Conservation (phyloP, 2,797 vertebrate genomes). For the Microctenopoma lineatum region DNA sequence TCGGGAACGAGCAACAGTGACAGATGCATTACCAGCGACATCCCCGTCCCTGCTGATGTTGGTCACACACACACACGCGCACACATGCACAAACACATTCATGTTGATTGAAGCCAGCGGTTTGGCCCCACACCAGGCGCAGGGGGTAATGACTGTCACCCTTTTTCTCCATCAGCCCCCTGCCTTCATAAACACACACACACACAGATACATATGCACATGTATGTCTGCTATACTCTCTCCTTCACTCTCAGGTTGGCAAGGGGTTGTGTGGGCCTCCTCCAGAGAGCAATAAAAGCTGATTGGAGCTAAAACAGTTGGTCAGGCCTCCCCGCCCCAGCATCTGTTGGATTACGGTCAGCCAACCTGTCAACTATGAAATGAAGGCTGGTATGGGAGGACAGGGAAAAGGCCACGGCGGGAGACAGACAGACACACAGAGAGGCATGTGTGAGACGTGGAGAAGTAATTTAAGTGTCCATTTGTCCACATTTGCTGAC, state of each 20-base stretch:
- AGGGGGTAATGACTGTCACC: constrained; percentile 65
- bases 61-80: constrained; percentile 26
- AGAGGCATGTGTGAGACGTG: constrained; percentile 19
- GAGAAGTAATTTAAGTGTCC: neutral
- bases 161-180: constrained; percentile 63
- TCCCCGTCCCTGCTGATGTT: constrained; percentile 72
- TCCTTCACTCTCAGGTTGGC: constrained; percentile 52
- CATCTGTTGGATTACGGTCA: constrained; percentile 79
- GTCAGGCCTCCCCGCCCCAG: constrained; percentile 71
- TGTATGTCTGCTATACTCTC: constrained; percentile 22
- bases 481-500: constrained; percentile 4
- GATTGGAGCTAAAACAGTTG: constrained; percentile 83
- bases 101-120: constrained; percentile 75
- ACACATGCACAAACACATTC: constrained; percentile 23
- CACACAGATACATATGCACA: constrained; percentile 27
- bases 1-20: constrained; percentile 60
- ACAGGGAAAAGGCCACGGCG: constrained; percentile 67
- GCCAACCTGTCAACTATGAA: constrained; percentile 84
- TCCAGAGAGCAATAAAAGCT: constrained; percentile 81
- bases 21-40: constrained; percentile 80
- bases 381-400: constrained; percentile 73
- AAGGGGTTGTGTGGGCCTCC: constrained; percentile 61
- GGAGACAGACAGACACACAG: constrained; percentile 43
- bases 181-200: constrained; percentile 42
- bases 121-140: constrained; percentile 66